Evolutionary conservation across 2,113 vertebrate genomes (phyloP).

Genomic region (Calyptommatus sinebrachiatus): DNA sequence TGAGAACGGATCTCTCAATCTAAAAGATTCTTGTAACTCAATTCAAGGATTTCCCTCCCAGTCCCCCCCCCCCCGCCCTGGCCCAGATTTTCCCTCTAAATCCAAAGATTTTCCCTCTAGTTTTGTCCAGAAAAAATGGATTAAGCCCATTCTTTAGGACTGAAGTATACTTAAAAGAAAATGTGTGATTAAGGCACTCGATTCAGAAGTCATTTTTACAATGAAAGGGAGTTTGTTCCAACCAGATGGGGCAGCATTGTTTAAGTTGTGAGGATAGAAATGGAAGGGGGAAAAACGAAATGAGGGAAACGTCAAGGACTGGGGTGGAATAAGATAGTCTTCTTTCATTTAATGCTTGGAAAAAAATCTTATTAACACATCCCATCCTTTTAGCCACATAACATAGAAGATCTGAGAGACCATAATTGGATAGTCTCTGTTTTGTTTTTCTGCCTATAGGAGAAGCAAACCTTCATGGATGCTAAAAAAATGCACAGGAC

Average conservation of each 20-base stretch:
- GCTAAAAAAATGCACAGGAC: neutral
- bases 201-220: neutral
- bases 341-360: neutral
- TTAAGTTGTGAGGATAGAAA: neutral
- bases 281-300: constrained; percentile 1
- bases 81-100: too few species aligned
- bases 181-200: too few species aligned
- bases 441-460: neutral
- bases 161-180: too few species aligned
- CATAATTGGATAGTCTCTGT: neutral
- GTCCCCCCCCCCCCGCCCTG: too few species aligned
- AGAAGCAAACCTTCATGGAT: neutral
- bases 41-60: too few species aligned
- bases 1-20: too few species aligned
- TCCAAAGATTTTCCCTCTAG: too few species aligned
- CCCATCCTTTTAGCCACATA: neutral
- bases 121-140: too few species aligned
- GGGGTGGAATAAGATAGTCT: neutral
- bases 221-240: neutral
- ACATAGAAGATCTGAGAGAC: neutral
- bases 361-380: too few species aligned
- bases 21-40: too few species aligned
- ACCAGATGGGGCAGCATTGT: constrained; percentile 18
- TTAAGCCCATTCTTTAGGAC: too few species aligned
- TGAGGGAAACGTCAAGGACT: neutral